Evolutionary conservation across 2,113 vertebrate genomes (phyloP), one percentile per base, ranked within the genome.

Genomic region (Pseudopodoces humilis): DNA sequence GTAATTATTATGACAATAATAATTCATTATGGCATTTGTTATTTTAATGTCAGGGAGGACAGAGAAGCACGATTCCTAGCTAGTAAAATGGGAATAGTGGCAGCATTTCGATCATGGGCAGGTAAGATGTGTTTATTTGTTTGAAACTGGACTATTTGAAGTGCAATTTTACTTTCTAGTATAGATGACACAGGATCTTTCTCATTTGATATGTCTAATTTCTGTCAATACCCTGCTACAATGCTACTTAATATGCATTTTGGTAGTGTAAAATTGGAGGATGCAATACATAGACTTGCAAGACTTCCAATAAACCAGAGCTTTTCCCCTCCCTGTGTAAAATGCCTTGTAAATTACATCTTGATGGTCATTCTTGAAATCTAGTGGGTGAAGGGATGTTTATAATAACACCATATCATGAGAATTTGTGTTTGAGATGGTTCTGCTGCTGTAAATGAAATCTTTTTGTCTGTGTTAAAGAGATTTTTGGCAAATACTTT

Each of bases 31-130:
- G 55, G n/a, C 24, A 31, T 68, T 50, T 90, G 17, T 62, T 95
- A 22, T 72, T 92, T 46, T 44, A 65, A 68, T 37, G 82, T 83
- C 96, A 99, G 99, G 97, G 99, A 99, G 88, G 99, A 99, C 98
- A 97, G 98, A 98, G 99, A 99, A 96, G 98, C 99, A 49, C 98
- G 99, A 16, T 99, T 99, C 95, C 96, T 99, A 95, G 99, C 99
- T 30, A 99, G 99, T 96, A 99, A 99, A 97, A 99, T 99, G 99
- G 99, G 99, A 64, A 99, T 99, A 88, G 99, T 99, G 81, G 99
- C 99, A 67, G 98, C 99, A 92, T 99, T 99, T 96, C 98, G 99
- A 63, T 99, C 99, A 35, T 99, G 99, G 99, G 99, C 99, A 95
- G 99, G 99, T 99, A 97, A 97, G 98, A 58, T 25, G 68, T 58